phyloP scores from a whole-genome alignment of 2,888 invertebrate genomes.

The Aporophyla nigra region DNA sequence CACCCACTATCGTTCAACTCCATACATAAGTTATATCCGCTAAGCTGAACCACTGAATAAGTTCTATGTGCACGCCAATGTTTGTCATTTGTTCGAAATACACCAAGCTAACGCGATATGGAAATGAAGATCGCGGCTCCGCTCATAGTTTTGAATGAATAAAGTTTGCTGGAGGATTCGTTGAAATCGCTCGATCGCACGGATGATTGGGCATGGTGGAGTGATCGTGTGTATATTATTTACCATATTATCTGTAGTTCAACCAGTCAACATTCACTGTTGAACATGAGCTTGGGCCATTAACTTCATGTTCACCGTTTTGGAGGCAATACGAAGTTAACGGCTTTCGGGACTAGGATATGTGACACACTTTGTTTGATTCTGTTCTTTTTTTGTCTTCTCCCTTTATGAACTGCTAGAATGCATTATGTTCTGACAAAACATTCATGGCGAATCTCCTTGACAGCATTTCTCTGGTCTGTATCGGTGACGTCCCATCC shows the following conservation, averaged over 20 bases:
- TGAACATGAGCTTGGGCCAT: neutral
- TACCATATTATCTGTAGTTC: neutral
- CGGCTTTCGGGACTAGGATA: neutral
- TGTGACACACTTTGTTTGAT: neutral
- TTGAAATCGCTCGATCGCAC: conserved; percentile 11
- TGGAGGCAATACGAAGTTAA: too few species aligned
- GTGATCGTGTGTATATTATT: conserved; percentile 8
- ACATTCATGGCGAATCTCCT: too few species aligned
- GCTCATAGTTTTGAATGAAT: conserved; percentile 34
- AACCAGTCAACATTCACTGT: neutral
- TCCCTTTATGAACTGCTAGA: neutral
- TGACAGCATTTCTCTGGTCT: neutral
- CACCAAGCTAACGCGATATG: conserved; percentile 46
- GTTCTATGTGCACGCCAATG: conserved; percentile 51
- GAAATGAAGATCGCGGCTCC: conserved; percentile 50
- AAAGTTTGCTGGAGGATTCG: conserved; percentile 32
- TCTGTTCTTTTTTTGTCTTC: neutral
- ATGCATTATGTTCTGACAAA: neutral
- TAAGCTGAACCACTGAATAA: conserved; percentile 63
- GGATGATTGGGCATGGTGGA: conserved; percentile 10
- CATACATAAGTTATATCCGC: conserved; percentile 54
- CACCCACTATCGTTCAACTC: conserved; percentile 21
- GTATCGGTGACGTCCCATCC: neutral
- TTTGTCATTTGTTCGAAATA: conserved; percentile 61
- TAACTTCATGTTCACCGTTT: neutral